These are phyloP conservation scores for Coelinius sp. DNA, from an alignment of 2,888 invertebrate genomes.

Conservation along the genomic window DNA sequence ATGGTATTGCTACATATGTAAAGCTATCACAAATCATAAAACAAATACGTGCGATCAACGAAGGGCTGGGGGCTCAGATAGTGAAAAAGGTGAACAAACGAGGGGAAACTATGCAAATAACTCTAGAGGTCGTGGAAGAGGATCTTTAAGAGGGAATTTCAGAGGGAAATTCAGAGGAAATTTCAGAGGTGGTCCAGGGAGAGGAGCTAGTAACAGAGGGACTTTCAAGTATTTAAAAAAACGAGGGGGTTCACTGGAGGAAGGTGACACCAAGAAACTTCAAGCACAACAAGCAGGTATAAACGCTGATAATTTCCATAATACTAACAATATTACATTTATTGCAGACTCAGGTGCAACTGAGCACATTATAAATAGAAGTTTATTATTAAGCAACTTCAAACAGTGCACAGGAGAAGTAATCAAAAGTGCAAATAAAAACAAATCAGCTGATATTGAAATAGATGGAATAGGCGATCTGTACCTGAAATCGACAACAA, in stretches of 20 bases:
- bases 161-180: background rate
- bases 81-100: background rate
- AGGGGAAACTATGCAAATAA: background rate
- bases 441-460: constrained; percentile 43
- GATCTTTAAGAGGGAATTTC: background rate
- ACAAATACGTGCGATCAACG: constrained; percentile 25
- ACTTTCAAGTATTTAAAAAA: background rate
- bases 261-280: background rate
- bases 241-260: constrained; percentile 1
- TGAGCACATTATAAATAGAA: constrained; percentile 43
- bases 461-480: constrained; percentile 51
- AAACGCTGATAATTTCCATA: background rate
- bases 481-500: constrained; percentile 39
- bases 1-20: constrained; percentile 44
- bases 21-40: constrained; percentile 33
- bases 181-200: background rate
- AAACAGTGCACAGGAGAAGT: constrained; percentile 14
- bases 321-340: constrained; percentile 28
- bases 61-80: background rate
- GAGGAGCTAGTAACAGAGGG: too few species aligned
- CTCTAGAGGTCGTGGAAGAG: background rate
- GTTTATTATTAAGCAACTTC: constrained; percentile 40
- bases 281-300: constrained; percentile 19
- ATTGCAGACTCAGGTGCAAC: constrained; percentile 48
- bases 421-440: constrained; percentile 23